phyloP scores from a whole-genome alignment of 2,888 invertebrate species.

The Acronicta psi region DNA sequence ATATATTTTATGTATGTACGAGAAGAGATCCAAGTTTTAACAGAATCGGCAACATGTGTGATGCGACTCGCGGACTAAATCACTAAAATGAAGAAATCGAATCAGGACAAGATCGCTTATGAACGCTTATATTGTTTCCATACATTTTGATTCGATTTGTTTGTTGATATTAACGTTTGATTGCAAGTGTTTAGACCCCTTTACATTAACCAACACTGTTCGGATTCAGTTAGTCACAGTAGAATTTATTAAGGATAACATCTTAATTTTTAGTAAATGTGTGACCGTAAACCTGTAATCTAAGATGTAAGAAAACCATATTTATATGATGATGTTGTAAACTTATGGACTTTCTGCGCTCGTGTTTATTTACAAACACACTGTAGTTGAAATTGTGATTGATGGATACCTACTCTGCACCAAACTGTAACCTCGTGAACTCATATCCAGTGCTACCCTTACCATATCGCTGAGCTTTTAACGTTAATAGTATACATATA shows the following conservation, averaged over 20 bases:
- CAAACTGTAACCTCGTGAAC: slow-evolving; percentile 41
- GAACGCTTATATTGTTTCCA: too few species aligned
- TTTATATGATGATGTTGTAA: slow-evolving; percentile 54
- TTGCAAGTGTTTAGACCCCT: too few species aligned
- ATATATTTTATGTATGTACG: slow-evolving; percentile 28
- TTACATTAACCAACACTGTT: slow-evolving; percentile 8
- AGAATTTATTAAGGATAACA: slow-evolving; percentile 42
- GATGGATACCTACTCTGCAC: slow-evolving; percentile 52
- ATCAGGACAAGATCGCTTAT: neutral
- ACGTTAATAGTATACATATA: slow-evolving; percentile 44
- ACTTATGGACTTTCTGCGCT: slow-evolving; percentile 42
- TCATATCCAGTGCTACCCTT: slow-evolving; percentile 68
- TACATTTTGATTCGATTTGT: too few species aligned
- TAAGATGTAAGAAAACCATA: slow-evolving; percentile 43
- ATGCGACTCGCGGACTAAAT: slow-evolving; percentile 21
- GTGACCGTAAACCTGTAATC: slow-evolving; percentile 42
- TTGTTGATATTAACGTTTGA: too few species aligned
- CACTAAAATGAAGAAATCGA: slow-evolving; percentile 22
- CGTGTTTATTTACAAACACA: slow-evolving; percentile 36
- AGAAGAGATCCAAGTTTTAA: slow-evolving; percentile 25
- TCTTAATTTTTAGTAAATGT: slow-evolving; percentile 51
- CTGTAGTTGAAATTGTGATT: slow-evolving; percentile 55
- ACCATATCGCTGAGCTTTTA: slow-evolving; percentile 76
- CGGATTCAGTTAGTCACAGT: slow-evolving; percentile 26
- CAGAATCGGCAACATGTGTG: slow-evolving; percentile 14